Evolutionary conservation across 1,140 invertebrate species (phyloP), one percentile per base, ranked within the genome.

Genomic region (Caenorhabditis briggsae): DNA sequence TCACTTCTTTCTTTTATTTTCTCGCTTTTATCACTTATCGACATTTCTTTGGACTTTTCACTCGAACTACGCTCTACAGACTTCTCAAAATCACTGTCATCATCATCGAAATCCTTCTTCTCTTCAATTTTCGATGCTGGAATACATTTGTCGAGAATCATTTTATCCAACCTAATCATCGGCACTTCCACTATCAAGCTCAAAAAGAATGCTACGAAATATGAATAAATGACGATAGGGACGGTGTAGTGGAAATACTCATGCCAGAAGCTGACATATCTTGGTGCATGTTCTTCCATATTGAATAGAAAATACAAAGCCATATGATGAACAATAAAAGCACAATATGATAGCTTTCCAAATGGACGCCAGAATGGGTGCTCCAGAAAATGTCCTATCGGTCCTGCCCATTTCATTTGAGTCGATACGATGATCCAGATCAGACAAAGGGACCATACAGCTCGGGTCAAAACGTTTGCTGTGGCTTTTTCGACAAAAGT

Each of bases 121-220:
- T 78, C n/a, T 11, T 78, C 46, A 23, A 50, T 50, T 53, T 50
- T 78, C 11, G 64, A 70, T 16, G n/a, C 70, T 53, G 70, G 70
- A 16, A 78, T 23, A 23, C 12, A 50, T 18, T 50, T 48, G 43
- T 78, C 70, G 7, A 50, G 43, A 20, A 78, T n/a, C 18, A 78
- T 41, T 50, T 41, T 78, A 23, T 78, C 46, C 18, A 78, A 5
- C 16, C 46, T 78, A 23, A 78, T 43, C 25, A 78, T 78, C 14
- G 70, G 70, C 2, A 78, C 11, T 53, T 78, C 70, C 7, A 78
- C 70, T 5, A 78, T 5, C n/a, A 78, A 7, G 12, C 70, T 78
- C 70, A 78, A 53, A n/a, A 78, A 78, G n/a, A 78, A 78, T 14
- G 70, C 70, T n/a, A 78, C 25, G n/a, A 78, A 78, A 25, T 78